These are phyloP conservation scores for Rhamphomyia laevipes DNA, from an alignment of 2,888 invertebrate species.

Conservation along the genomic window DNA sequence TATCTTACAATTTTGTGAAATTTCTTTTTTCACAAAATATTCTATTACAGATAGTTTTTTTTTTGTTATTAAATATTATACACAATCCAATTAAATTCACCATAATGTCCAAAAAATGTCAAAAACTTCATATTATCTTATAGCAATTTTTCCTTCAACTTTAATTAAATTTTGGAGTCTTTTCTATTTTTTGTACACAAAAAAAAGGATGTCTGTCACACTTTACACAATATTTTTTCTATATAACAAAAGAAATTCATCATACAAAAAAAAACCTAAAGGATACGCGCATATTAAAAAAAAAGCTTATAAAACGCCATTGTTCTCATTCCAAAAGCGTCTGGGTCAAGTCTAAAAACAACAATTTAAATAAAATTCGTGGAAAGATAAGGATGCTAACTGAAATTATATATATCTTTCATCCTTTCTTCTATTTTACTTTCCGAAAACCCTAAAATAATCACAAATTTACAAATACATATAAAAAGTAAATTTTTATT, in stretches of 20 bases:
- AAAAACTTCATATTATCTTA: too few relatives aligned
- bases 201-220: not conserved
- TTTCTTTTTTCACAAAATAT: too few relatives aligned
- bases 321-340: constrained; percentile 16
- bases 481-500: not conserved
- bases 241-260: not conserved
- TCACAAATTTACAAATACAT: constrained; percentile 3
- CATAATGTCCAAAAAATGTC: too few relatives aligned
- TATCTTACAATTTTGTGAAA: too few relatives aligned
- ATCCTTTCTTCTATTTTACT: not conserved
- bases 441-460: not conserved
- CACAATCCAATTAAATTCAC: not conserved
- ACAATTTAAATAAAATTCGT: too few relatives aligned
- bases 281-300: too few relatives aligned
- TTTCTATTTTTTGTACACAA: not conserved
- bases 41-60: not conserved
- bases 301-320: constrained; percentile 2
- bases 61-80: not conserved
- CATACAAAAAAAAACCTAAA: too few relatives aligned
- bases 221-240: constrained; percentile 1
- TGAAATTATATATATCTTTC: not conserved
- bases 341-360: constrained; percentile 21
- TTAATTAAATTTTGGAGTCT: constrained; percentile 9
- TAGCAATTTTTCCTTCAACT: constrained; percentile 11
- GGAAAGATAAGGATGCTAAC: constrained; percentile 5